Conservation (phyloP, 2,797 vertebrate genomes). For the Nannoperca australis region DNA sequence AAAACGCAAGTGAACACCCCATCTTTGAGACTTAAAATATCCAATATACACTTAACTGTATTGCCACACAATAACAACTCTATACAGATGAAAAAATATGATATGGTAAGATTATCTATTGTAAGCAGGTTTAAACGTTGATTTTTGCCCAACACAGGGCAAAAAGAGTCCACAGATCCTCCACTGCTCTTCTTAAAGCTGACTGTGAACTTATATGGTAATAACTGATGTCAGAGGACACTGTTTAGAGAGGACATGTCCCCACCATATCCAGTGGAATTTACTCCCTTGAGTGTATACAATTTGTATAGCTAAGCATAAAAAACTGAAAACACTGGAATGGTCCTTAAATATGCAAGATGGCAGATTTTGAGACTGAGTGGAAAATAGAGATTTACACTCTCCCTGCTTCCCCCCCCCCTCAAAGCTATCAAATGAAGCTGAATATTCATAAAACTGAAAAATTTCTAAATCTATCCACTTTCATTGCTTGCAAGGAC, state of each 20-base stretch:
- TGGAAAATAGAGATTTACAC: background rate
- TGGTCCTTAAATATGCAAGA: background rate
- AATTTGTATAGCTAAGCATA: background rate
- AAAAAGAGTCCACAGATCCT: too few species aligned
- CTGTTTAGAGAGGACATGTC: background rate
- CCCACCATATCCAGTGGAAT: background rate
- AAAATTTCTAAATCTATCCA: background rate
- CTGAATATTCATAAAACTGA: background rate
- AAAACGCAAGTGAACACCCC: background rate
- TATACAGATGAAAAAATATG: background rate
- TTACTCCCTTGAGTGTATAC: background rate
- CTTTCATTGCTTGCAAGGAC: background rate
- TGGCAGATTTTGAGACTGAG: background rate
- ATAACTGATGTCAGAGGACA: background rate
- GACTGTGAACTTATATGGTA: background rate
- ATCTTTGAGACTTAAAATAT: background rate
- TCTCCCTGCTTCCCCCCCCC: background rate
- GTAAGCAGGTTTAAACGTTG: background rate
- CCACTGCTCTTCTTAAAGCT: too few species aligned
- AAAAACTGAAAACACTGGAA: too few species aligned
- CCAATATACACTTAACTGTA: background rate
- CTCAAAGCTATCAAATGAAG: background rate
- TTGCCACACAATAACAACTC: background rate
- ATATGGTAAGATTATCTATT: background rate
- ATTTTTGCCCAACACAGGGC: background rate